A percentile compares a stretch with the other conserved stretches of the same genome.
phyloP scores from a whole-genome alignment of 2,888 invertebrate genomes.

The Smittia sp. region DNA sequence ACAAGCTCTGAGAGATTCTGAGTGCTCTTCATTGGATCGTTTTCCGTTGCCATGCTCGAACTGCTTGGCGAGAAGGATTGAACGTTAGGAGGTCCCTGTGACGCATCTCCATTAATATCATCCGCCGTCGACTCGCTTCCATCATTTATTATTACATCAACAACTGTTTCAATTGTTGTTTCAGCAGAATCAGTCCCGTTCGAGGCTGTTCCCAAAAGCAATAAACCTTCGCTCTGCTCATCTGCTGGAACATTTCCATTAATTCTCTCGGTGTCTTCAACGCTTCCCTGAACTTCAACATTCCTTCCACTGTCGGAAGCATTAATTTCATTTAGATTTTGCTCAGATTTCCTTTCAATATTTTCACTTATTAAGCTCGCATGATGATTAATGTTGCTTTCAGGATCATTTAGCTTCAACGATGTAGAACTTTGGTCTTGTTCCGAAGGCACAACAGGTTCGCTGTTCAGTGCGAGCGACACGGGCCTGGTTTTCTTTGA shows the following conservation, averaged over 20 bases:
- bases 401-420: background rate
- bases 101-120: constrained; percentile 27
- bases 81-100: constrained; percentile 47
- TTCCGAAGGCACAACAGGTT: too few relatives aligned
- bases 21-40: constrained; percentile 44
- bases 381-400: constrained; percentile 36
- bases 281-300: background rate
- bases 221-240: background rate
- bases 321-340: constrained; percentile 37
- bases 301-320: background rate
- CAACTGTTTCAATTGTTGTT: background rate
- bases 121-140: background rate
- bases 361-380: constrained; percentile 26
- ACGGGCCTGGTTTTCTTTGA: background rate
- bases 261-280: background rate
- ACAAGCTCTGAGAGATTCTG: constrained; percentile 58
- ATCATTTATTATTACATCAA: constrained; percentile 35
- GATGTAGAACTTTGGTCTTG: background rate
- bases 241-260: background rate
- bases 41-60: constrained; percentile 44
- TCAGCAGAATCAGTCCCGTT: constrained; percentile 11
- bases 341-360: constrained; percentile 1
- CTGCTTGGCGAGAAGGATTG: constrained; percentile 44
- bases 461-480: background rate
- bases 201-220: background rate